Evolutionary conservation across 2,797 vertebrate species (phyloP).

Genomic region (Cirrhinus mrigala): DNA sequence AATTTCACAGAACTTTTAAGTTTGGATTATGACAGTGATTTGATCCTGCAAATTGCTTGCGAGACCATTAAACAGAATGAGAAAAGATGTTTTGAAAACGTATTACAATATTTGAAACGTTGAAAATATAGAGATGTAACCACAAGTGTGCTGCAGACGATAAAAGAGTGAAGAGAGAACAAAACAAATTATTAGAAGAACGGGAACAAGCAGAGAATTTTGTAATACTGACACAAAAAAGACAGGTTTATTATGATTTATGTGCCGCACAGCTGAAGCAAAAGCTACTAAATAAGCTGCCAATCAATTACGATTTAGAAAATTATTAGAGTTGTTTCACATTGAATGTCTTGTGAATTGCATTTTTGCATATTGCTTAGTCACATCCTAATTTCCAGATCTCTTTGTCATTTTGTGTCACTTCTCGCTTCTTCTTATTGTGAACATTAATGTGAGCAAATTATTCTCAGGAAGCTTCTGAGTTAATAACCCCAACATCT

Average conservation of each 20-base stretch:
- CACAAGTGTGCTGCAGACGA: neutral
- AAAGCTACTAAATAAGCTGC: neutral
- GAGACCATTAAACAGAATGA: conserved; percentile 19
- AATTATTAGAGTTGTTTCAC: neutral
- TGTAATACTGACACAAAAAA: conserved; percentile 11
- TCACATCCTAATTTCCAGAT: neutral
- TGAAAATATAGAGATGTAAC: conserved; percentile 1
- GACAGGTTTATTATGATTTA: conserved; percentile 23
- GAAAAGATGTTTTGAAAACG: conserved; percentile 9
- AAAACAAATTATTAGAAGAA: conserved; percentile 9
- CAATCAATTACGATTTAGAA: neutral
- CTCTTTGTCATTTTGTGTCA: neutral
- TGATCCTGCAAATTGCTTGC: conserved; percentile 26
- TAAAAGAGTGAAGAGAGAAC: neutral
- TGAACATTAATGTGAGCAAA: neutral
- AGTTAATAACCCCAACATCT: neutral
- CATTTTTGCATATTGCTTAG: neutral
- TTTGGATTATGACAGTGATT: conserved; percentile 8
- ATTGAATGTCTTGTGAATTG: neutral
- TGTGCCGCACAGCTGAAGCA: neutral
- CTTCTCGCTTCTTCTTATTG: neutral
- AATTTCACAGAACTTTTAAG: conserved; percentile 23
- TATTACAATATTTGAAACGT: conserved; percentile 12
- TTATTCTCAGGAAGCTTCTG: neutral
- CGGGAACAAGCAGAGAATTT: neutral